phyloP scores from a whole-genome alignment of 1,140 invertebrate species.

The roundworm (Caenorhabditis elegans) region DNA sequence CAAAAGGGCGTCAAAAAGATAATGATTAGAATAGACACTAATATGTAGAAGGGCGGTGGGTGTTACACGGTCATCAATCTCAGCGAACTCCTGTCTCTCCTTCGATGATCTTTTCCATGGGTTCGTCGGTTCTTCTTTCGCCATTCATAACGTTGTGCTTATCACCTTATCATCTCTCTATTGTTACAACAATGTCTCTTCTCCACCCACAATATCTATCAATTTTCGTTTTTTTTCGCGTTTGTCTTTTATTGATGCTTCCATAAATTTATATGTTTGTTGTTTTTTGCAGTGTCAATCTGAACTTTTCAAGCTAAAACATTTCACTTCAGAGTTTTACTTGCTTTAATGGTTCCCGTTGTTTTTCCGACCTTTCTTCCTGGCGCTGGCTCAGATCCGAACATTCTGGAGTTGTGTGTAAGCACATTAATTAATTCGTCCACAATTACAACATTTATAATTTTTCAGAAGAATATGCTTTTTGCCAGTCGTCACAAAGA shows the following conservation, averaged over 20 bases:
- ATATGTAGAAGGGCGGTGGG: background rate
- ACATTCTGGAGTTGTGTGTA: background rate
- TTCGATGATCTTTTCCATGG: background rate
- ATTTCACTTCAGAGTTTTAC: background rate
- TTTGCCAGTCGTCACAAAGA: background rate
- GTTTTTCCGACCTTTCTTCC: background rate
- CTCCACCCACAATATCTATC: constrained; percentile 11
- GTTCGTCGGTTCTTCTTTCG: background rate
- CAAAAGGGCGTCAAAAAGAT: background rate
- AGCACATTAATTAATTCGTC: background rate
- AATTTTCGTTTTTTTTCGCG: constrained; percentile 2
- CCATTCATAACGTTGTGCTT: constrained; percentile 12
- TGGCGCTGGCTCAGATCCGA: background rate
- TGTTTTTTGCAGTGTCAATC: background rate
- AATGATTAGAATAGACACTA: constrained; percentile 14
- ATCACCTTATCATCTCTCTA: constrained; percentile 9
- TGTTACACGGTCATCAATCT: constrained; percentile 21
- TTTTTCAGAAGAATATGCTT: background rate
- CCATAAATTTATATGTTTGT: background rate
- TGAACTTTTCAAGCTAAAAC: background rate
- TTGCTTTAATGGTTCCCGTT: background rate
- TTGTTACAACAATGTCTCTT: constrained; percentile 30
- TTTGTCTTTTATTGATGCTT: background rate
- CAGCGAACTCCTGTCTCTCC: background rate
- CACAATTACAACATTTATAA: background rate